Percentiles rank a stretch among this genome's conserved stretches.
These are phyloP conservation scores for Electrona antarctica DNA, from an alignment of 2,113 vertebrate genomes.

Conservation along the genomic window DNA sequence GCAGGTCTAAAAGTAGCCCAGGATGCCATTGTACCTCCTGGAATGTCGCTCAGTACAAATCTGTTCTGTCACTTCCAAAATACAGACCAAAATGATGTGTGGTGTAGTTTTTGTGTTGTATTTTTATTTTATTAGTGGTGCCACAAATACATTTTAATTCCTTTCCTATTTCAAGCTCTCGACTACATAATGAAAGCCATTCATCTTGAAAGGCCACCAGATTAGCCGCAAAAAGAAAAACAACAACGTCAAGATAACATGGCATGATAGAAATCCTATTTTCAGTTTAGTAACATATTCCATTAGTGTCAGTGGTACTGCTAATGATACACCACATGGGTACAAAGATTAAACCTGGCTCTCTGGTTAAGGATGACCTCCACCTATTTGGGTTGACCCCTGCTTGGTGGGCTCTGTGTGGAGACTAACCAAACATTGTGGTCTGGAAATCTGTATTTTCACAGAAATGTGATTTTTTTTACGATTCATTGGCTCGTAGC, in stretches of 20 bases:
- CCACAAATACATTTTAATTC: conserved; percentile 34
- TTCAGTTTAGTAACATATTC: conserved; percentile 4
- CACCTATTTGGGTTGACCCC: conserved; percentile 50
- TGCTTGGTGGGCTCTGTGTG: conserved; percentile 44
- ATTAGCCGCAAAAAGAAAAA: neutral
- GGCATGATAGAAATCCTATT: conserved; percentile 1
- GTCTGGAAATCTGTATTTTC: conserved; percentile 9
- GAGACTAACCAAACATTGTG: conserved; percentile 51
- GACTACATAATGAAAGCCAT: too few relatives aligned
- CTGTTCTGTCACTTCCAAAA: conserved; percentile 4
- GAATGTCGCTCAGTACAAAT: conserved; percentile 45
- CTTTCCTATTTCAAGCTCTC: conserved; percentile 18
- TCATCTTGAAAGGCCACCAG: neutral
- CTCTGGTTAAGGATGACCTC: conserved; percentile 45
- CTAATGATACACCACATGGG: conserved; percentile 25
- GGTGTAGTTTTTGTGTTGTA: neutral
- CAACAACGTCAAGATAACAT: neutral
- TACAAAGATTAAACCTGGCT: conserved; percentile 38
- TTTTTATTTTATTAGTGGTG: conserved; percentile 20
- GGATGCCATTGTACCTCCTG: conserved; percentile 38
- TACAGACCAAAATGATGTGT: neutral
- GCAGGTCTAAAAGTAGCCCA: conserved; percentile 22
- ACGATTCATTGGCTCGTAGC: neutral
- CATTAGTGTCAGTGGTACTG: conserved; percentile 20
- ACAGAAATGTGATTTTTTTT: neutral